A percentile compares a stretch with the other conserved stretches of the same genome.
Evolutionary conservation across 2,888 invertebrate genomes (phyloP).

Genomic region (Calameuta filiformis): DNA sequence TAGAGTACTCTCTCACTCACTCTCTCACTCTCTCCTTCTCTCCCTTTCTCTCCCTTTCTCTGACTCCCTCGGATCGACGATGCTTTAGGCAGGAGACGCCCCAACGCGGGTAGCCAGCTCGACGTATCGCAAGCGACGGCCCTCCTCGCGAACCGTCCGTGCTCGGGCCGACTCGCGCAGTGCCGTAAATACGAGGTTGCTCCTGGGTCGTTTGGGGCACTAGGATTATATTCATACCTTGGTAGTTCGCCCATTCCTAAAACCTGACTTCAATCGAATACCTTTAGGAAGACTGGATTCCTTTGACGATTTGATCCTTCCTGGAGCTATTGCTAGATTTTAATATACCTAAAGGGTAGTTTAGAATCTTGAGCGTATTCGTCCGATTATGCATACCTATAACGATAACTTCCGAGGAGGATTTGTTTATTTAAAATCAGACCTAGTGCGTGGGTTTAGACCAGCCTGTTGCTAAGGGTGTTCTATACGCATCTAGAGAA

Average conservation of each 20-base stretch:
- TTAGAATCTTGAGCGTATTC: not conserved
- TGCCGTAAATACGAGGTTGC: slow-evolving; percentile 45
- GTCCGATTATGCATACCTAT: not conserved
- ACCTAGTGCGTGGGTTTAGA: not conserved
- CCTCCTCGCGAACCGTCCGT: slow-evolving; percentile 53
- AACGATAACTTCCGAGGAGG: not conserved
- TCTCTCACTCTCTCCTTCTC: slow-evolving; percentile 4
- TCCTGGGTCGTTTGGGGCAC: slow-evolving; percentile 11
- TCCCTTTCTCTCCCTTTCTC: slow-evolving; percentile 5
- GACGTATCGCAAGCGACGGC: slow-evolving; percentile 60
- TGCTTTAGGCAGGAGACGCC: slow-evolving; percentile 60
- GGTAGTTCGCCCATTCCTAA: not conserved
- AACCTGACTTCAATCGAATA: not conserved
- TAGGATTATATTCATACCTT: not conserved
- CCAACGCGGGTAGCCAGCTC: slow-evolving; percentile 60
- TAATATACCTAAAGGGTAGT: not conserved
- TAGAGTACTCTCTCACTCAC: not conserved
- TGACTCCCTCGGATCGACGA: slow-evolving; percentile 33
- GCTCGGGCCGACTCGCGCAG: slow-evolving; percentile 57
- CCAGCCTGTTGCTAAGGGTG: not conserved
- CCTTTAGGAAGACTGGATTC: not conserved
- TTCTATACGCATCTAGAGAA: not conserved
- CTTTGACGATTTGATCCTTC: not conserved
- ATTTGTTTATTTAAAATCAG: not conserved
- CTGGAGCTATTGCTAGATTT: not conserved